Percentiles rank a stretch among this genome's conserved stretches.
These are phyloP conservation scores for Platichthys stellatus DNA, from an alignment of 2,113 vertebrate genomes.

Conservation along the genomic window DNA sequence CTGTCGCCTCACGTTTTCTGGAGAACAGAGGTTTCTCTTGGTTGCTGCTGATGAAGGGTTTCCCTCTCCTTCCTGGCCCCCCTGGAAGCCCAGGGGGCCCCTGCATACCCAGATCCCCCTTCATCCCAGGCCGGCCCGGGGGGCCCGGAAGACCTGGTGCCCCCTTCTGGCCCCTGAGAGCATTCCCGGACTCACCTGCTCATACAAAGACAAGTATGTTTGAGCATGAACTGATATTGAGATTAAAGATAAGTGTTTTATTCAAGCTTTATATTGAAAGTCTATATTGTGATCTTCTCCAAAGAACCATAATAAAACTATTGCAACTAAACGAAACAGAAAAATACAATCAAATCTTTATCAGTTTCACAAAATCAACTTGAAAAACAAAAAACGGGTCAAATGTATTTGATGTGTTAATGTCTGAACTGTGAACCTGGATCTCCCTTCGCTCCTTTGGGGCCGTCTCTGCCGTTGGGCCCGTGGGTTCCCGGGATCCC, in stretches of 20 bases:
- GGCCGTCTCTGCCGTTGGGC: conserved; percentile 40
- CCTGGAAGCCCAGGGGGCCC: conserved; percentile 18
- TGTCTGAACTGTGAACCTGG: conserved; percentile 38
- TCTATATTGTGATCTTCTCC: too few species aligned
- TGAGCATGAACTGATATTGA: not conserved
- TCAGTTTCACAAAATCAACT: too few species aligned
- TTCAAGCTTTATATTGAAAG: too few species aligned
- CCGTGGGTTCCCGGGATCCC: conserved; percentile 67
- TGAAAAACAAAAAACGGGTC: too few species aligned
- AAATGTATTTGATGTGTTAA: not conserved
- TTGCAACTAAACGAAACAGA: too few species aligned
- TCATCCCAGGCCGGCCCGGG: conserved; percentile 59
- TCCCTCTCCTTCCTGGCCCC: conserved; percentile 15
- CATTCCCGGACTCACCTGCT: conserved; percentile 49
- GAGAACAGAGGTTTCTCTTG: conserved; percentile 54
- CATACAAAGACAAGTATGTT: not conserved
- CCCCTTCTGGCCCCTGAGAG: conserved; percentile 42
- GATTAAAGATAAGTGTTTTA: too few species aligned
- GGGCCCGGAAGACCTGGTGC: conserved; percentile 10
- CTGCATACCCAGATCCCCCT: conserved; percentile 47
- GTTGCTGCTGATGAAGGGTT: not conserved
- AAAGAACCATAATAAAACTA: too few species aligned
- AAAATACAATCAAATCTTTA: too few species aligned
- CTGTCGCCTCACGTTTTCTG: not conserved
- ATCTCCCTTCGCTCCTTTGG: conserved; percentile 60